Evolutionary conservation across 2,888 invertebrate species (phyloP).

Genomic region (Caenorhabditis sinica): DNA sequence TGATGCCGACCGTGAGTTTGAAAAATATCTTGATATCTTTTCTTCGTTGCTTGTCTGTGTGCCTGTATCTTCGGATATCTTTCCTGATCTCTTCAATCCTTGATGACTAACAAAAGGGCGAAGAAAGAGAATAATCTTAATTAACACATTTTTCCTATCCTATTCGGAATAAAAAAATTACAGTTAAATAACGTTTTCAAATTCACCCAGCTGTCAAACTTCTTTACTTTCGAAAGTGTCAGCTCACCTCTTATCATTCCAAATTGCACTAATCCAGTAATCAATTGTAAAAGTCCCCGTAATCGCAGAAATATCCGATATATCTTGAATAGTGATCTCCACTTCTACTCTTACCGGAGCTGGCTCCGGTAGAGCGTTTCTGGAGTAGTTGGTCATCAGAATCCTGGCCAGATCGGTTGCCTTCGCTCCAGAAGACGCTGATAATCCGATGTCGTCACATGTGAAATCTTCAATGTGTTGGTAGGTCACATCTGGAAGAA

Average conservation of each 20-base stretch:
- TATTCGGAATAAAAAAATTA: too few species aligned
- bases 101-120: too few species aligned
- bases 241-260: conserved; percentile 77
- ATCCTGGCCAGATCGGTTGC: conserved; percentile 79
- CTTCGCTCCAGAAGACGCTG: conserved; percentile 67
- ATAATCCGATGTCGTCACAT: conserved; percentile 41
- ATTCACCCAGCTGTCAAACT: too few species aligned
- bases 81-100: too few species aligned
- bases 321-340: conserved; percentile 83
- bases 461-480: conserved; percentile 52
- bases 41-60: too few species aligned
- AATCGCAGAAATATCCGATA: conserved; percentile 82
- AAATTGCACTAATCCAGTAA: conserved; percentile 83
- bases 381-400: conserved; percentile 80
- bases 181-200: too few species aligned
- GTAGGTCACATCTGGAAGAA: conserved; percentile 43
- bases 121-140: too few species aligned
- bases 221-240: too few species aligned
- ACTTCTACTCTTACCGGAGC: conserved; percentile 80
- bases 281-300: conserved; percentile 82
- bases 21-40: too few species aligned
- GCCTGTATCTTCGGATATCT: too few species aligned
- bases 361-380: conserved; percentile 82
- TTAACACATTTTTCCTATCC: too few species aligned
- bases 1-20: too few species aligned